phyloP scores from a whole-genome alignment of 1,140 invertebrate genomes.

The Leucophenga varia region DNA sequence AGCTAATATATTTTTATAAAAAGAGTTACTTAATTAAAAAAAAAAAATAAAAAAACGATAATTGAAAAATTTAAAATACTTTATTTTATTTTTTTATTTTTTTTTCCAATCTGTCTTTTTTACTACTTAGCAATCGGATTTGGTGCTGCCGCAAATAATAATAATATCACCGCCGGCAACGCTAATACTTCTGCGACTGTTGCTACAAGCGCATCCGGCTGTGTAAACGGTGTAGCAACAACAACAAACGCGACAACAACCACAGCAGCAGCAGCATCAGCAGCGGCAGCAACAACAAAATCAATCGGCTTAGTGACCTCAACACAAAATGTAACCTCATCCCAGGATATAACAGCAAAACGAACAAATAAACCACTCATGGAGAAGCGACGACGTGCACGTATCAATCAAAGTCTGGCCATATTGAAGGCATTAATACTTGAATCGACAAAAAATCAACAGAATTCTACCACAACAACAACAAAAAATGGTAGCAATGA shows the following conservation, averaged over 20 bases:
- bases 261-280: too few relatives aligned
- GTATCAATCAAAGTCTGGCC: slow-evolving; percentile 86
- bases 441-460: slow-evolving; percentile 61
- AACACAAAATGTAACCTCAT: slow-evolving; percentile 49
- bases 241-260: too few relatives aligned
- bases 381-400: slow-evolving; percentile 83
- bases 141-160: slow-evolving; percentile 37
- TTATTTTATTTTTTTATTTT: too few relatives aligned
- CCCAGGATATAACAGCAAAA: slow-evolving; percentile 55
- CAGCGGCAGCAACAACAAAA: slow-evolving; percentile 45
- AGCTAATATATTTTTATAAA: too few relatives aligned
- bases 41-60: too few relatives aligned
- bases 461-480: slow-evolving; percentile 47
- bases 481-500: slow-evolving; percentile 59
- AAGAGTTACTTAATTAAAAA: too few relatives aligned
- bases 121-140: slow-evolving; percentile 52
- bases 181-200: too few relatives aligned
- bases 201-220: too few relatives aligned
- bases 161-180: too few relatives aligned
- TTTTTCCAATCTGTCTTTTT: too few relatives aligned
- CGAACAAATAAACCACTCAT: slow-evolving; percentile 85
- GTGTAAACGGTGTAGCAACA: too few relatives aligned
- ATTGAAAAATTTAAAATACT: too few relatives aligned
- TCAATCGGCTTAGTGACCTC: slow-evolving; percentile 51
- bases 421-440: slow-evolving; percentile 83